These are phyloP conservation scores for Gastrophryne carolinensis DNA, from an alignment of 2,797 vertebrate species.

Conservation along the genomic window DNA sequence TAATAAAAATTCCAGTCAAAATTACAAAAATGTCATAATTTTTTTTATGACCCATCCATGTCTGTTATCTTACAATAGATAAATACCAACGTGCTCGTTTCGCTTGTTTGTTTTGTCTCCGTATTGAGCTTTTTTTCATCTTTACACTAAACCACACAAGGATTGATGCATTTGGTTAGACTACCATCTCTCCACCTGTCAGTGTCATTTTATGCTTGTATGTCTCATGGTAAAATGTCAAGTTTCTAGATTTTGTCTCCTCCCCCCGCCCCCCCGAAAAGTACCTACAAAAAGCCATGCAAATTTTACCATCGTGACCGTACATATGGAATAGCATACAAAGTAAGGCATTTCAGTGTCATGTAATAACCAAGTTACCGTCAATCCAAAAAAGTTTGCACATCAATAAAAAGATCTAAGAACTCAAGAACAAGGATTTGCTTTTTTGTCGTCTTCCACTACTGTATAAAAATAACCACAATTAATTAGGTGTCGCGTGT, in stretches of 20 bases:
- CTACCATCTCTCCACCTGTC: conserved; percentile 80
- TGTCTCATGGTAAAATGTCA: conserved; percentile 83
- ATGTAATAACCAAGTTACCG: conserved; percentile 92
- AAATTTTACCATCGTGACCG: conserved; percentile 96
- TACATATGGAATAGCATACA: conserved; percentile 95
- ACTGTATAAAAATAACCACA: conserved; percentile 86
- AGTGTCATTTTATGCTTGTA: conserved; percentile 81
- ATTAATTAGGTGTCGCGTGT: conserved; percentile 84
- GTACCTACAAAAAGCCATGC: conserved; percentile 95
- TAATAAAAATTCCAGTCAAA: conserved; percentile 86
- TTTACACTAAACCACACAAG: conserved; percentile 85
- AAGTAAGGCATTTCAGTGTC: conserved; percentile 99
- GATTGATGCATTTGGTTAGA: conserved; percentile 85
- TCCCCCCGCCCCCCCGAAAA: too few relatives aligned
- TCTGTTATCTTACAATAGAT: conserved; percentile 80
- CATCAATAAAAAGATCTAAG: conserved; percentile 92
- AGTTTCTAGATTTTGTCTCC: conserved; percentile 81
- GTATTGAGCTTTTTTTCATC: conserved; percentile 51
- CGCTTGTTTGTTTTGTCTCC: conserved; percentile 44
- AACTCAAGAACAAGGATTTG: conserved; percentile 83
- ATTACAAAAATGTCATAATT: conserved; percentile 91
- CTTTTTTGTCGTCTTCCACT: conserved; percentile 71
- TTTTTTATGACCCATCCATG: conserved; percentile 86
- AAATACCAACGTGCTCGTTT: conserved; percentile 82
- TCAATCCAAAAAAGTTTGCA: conserved; percentile 85